Percentiles rank a stretch among this genome's conserved stretches.
phyloP scores from a whole-genome alignment of 2,797 vertebrate genomes.

The Phrynocephalus guinanensis region DNA sequence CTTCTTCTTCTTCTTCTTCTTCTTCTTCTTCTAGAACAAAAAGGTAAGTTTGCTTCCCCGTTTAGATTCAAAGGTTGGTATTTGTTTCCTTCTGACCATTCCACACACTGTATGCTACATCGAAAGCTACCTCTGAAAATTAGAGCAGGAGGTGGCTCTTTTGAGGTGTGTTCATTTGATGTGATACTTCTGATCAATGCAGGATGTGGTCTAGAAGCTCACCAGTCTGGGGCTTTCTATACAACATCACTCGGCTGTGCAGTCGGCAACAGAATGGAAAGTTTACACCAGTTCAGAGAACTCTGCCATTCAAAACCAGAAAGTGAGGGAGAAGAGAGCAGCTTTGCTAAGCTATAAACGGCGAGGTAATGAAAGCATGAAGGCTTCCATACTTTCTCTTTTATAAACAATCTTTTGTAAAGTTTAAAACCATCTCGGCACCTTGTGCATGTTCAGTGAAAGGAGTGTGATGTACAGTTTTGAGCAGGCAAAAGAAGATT shows the following conservation, averaged over 20 bases:
- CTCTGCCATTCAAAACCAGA: not conserved
- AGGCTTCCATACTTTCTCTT: not conserved
- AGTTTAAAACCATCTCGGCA: too few relatives aligned
- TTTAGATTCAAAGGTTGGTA: not conserved
- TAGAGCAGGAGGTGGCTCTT: not conserved
- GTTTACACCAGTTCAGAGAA: not conserved
- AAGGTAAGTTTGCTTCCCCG: not conserved
- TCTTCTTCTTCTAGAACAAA: too few relatives aligned
- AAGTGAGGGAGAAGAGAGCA: not conserved
- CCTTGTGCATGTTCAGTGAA: too few relatives aligned
- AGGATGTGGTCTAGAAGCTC: conserved; percentile 14
- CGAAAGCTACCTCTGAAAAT: not conserved
- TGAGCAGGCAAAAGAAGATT: not conserved
- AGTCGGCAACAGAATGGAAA: not conserved
- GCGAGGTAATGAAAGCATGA: not conserved
- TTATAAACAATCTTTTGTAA: too few relatives aligned
- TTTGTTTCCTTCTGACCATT: not conserved
- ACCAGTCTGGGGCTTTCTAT: not conserved
- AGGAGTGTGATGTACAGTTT: too few relatives aligned
- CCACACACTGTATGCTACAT: rapidly evolving
- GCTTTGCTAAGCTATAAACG: not conserved
- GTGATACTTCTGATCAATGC: not conserved
- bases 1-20: too few relatives aligned
- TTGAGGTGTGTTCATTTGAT: not conserved
- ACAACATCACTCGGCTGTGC: not conserved